Evolutionary conservation across 2,797 vertebrate species (phyloP), one percentile per base, ranked within the genome.

Genomic region (Notamacropus eugenii): DNA sequence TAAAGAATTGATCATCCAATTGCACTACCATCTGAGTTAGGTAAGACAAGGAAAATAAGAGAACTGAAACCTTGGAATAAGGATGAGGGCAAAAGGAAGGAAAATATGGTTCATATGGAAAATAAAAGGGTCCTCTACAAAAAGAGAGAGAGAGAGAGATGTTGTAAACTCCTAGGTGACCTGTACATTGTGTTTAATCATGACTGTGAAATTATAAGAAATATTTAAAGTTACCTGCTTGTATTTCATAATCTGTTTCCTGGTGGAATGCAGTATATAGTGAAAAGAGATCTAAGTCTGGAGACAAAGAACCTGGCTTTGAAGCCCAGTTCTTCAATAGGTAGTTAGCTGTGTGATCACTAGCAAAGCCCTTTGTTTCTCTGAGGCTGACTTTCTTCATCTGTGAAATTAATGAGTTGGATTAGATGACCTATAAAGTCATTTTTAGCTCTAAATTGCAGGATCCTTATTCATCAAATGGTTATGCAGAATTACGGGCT

Each of bases 121-220:
- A 93, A 95, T 96, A n/a, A 95, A 95, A 93, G 54, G 52, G 87
- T 54, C 12, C 6, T 93, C 56, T 74, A 22, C 46, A 87, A 57
- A 11, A 40, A 55, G 46, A 46, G 46, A 56, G 52, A 52, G 52
- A 24, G 91, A 93, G 4, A 22, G 52, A 40, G 40, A 40, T 40
- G n/a, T 74, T 74, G 19, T 40, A 10, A 74, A 74, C n/a, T 40
- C 67, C 5, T 0, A 74, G 34, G 16, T 5, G n/a, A 40, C 16
- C 16, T 40, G 5, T 6, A 74, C n/a, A 24, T 46, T 46, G n/a
- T 82, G 19, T 24, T 82, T 82, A 82, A 82, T 82, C n/a, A 24
- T 40, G 5, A 40, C 19, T 16, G 19, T n/a, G 62, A 74, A 19
- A 5, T n/a, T n/a, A 40, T 74, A 4, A 40, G n/a, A 74, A 74